Conservation (phyloP, 2,888 invertebrate species). For the Nomada lathburiana region DNA sequence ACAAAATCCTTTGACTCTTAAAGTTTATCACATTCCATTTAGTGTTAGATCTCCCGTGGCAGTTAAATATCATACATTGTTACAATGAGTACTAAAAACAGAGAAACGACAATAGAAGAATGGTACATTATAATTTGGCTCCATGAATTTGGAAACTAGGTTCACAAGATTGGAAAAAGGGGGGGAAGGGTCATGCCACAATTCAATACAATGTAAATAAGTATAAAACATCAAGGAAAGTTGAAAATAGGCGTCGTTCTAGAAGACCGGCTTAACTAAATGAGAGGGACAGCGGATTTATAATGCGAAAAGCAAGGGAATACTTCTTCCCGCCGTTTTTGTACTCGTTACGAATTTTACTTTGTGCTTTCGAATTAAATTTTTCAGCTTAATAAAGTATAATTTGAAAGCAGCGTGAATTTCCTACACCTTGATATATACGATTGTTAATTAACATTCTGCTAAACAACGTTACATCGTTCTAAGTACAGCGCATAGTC, state of each 20-base stretch:
- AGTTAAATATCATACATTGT: too few relatives aligned
- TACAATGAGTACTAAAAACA: neutral
- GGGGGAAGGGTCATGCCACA: neutral
- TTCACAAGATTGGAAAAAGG: neutral
- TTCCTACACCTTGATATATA: too few relatives aligned
- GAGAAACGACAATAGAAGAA: slow-evolving; percentile 1
- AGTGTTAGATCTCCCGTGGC: too few relatives aligned
- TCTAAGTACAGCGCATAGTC: too few relatives aligned
- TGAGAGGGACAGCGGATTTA: neutral
- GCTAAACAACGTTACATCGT: too few relatives aligned
- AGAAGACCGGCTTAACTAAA: neutral
- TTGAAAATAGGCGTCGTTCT: neutral
- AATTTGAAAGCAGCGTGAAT: too few relatives aligned
- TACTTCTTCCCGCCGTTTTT: neutral
- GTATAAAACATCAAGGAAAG: neutral
- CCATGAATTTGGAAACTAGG: neutral
- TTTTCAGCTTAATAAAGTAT: too few relatives aligned
- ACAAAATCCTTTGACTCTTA: too few relatives aligned
- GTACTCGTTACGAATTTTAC: too few relatives aligned
- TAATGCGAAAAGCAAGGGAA: neutral
- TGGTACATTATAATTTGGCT: neutral
- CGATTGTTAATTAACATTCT: too few relatives aligned
- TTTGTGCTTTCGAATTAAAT: too few relatives aligned
- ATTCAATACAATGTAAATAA: neutral
- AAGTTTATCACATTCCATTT: too few relatives aligned